A percentile compares a stretch with the other conserved stretches of the same genome.
Conservation (phyloP, 2,797 vertebrate species). For the Urosaurus nigricauda region DNA sequence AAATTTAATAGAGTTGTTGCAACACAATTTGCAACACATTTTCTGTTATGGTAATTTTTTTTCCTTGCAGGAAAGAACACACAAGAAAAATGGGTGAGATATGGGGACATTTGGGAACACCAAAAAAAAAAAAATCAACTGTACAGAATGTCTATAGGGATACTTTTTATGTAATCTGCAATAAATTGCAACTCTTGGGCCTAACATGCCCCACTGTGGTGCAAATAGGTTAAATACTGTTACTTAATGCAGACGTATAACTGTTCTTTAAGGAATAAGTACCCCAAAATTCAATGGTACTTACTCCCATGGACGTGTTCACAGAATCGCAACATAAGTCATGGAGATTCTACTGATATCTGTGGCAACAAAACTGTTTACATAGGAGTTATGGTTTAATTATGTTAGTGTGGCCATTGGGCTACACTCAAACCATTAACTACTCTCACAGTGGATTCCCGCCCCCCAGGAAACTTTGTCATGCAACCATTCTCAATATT, state of each 20-base stretch:
- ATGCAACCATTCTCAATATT: not conserved
- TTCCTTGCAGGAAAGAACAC: too few relatives aligned
- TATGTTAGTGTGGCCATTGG: constrained; percentile 1
- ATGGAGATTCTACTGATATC: not conserved
- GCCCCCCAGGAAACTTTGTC: not conserved
- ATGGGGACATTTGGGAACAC: too few relatives aligned
- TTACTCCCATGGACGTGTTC: not conserved
- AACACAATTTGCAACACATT: too few relatives aligned
- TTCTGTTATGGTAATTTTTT: too few relatives aligned
- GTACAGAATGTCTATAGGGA: too few relatives aligned
- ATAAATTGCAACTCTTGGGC: too few relatives aligned
- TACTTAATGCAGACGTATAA: not conserved
- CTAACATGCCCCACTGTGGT: too few relatives aligned
- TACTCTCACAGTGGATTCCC: not conserved
- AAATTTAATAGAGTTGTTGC: too few relatives aligned
- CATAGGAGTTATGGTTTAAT: not conserved
- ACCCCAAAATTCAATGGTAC: not conserved
- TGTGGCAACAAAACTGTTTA: not conserved
- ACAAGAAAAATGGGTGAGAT: too few relatives aligned
- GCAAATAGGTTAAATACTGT: not conserved
- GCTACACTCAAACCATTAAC: not conserved
- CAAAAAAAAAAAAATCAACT: too few relatives aligned
- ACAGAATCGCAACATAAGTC: not conserved
- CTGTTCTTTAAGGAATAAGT: not conserved
- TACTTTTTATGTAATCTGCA: too few relatives aligned